phyloP scores from a whole-genome alignment of 1,140 invertebrate genomes.

The Aporrectodea caliginosa region DNA sequence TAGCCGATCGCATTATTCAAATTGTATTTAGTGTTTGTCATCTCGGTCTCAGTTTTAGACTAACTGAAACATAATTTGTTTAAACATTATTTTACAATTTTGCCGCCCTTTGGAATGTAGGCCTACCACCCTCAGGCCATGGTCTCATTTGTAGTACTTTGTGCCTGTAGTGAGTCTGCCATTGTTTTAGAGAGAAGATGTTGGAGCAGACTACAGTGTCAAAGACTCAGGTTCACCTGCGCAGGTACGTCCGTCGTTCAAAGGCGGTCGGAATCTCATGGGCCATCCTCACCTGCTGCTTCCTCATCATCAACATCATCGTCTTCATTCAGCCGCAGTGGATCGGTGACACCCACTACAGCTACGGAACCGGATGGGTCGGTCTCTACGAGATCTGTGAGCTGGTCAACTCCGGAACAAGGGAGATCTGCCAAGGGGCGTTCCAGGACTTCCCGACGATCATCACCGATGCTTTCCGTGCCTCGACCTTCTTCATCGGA shows the following conservation, averaged over 20 bases:
- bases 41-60: no score
- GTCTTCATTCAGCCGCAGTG: slow-evolving; percentile 95
- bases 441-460: slow-evolving; percentile 74
- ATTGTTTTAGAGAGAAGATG: slow-evolving; percentile 2
- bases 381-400: slow-evolving; percentile 84
- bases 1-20: no score
- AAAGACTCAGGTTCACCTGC: slow-evolving; percentile 39
- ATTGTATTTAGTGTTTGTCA: no score
- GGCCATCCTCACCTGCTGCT: slow-evolving; percentile 93
- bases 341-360: slow-evolving; percentile 71
- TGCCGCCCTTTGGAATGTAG: no score
- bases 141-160: no score
- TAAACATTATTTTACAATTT: no score
- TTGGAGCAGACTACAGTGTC: not conserved
- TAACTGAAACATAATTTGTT: no score
- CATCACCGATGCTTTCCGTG: slow-evolving; percentile 71
- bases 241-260: slow-evolving; percentile 87
- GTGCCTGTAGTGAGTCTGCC: no score
- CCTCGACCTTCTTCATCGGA: slow-evolving; percentile 80
- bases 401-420: slow-evolving; percentile 55
- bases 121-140: no score
- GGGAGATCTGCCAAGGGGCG: slow-evolving; percentile 28
- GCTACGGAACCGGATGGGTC: slow-evolving; percentile 81
- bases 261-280: slow-evolving; percentile 93
- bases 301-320: slow-evolving; percentile 89